phyloP scores from a whole-genome alignment of 1,140 invertebrate genomes.

The Nylanderia fulva region DNA sequence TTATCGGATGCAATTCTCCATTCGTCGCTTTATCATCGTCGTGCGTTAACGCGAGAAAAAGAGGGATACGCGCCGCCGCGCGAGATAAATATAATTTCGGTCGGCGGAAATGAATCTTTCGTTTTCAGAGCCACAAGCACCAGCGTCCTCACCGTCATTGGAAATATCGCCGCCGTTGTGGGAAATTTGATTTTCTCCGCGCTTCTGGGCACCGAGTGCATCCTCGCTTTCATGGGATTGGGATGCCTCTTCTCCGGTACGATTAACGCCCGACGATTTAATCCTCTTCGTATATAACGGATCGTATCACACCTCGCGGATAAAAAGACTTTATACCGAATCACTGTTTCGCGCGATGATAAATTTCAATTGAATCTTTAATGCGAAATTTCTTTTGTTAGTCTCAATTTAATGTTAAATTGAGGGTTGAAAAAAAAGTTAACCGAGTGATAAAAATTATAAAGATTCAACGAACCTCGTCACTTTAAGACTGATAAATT shows the following conservation, averaged over 20 bases:
- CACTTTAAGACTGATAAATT: too few relatives aligned
- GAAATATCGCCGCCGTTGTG: slow-evolving; percentile 78
- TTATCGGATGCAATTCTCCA: slow-evolving; percentile 26
- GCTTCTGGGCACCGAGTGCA: slow-evolving; percentile 76
- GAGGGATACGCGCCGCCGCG: background rate
- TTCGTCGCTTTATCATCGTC: slow-evolving; percentile 31
- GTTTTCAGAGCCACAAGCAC: slow-evolving; percentile 73
- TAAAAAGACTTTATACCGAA: background rate
- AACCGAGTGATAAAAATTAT: background rate
- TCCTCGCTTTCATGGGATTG: slow-evolving; percentile 77
- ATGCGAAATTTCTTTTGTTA: background rate
- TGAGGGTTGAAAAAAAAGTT: background rate
- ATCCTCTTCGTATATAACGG: slow-evolving; percentile 12
- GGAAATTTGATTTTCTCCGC: slow-evolving; percentile 82
- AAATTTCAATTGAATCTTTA: slow-evolving; percentile 7
- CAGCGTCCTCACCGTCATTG: slow-evolving; percentile 76
- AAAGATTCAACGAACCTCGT: background rate
- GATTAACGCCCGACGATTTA: slow-evolving; percentile 2
- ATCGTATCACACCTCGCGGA: slow-evolving; percentile 11
- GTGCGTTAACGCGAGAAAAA: slow-evolving; percentile 39
- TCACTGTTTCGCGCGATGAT: slow-evolving; percentile 9
- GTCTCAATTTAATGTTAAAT: background rate
- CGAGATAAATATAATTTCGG: slow-evolving; percentile 38
- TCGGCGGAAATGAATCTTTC: slow-evolving; percentile 26
- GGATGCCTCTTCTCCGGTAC: slow-evolving; percentile 80